A percentile compares a stretch with the other conserved stretches of the same genome.
Conservation (phyloP, 2,888 invertebrate genomes). For the Rhagophthalmus giganteus region DNA sequence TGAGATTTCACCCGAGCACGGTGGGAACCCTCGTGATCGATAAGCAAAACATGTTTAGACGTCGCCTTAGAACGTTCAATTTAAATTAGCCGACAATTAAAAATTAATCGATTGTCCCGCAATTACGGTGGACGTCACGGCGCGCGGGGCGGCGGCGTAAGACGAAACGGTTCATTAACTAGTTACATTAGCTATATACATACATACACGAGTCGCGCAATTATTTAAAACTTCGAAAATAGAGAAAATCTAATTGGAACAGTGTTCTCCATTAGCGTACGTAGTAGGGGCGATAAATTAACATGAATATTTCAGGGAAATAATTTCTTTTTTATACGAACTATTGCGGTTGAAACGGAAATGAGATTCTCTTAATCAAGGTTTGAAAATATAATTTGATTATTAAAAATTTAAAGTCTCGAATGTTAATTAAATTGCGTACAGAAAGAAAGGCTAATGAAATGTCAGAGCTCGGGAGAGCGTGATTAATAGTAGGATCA, state of each 20-base stretch:
- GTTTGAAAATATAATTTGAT: conserved; percentile 48
- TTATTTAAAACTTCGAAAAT: no score
- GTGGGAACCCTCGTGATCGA: no score
- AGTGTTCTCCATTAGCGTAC: conserved; percentile 18
- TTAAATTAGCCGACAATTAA: no score
- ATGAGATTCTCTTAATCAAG: conserved; percentile 28
- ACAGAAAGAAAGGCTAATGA: conserved; percentile 55
- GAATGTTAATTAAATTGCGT: conserved; percentile 58
- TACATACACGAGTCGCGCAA: no score
- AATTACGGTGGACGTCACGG: no score
- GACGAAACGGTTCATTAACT: no score
- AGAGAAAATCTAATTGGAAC: not conserved
- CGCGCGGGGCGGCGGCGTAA: no score
- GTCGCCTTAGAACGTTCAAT: no score
- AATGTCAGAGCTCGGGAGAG: conserved; percentile 55
- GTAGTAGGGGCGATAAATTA: conserved; percentile 18
- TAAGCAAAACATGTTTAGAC: no score
- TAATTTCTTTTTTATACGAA: conserved; percentile 24
- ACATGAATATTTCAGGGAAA: conserved; percentile 20
- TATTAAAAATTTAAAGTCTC: conserved; percentile 56
- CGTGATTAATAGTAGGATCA: conserved; percentile 56
- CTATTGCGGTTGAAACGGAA: conserved; percentile 27
- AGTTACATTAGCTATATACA: no score
- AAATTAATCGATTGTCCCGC: no score
- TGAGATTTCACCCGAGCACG: no score